Percentiles rank a stretch among this genome's conserved stretches.
Conservation (phyloP, 2,797 vertebrate species). For the Myotis vivesi region DNA sequence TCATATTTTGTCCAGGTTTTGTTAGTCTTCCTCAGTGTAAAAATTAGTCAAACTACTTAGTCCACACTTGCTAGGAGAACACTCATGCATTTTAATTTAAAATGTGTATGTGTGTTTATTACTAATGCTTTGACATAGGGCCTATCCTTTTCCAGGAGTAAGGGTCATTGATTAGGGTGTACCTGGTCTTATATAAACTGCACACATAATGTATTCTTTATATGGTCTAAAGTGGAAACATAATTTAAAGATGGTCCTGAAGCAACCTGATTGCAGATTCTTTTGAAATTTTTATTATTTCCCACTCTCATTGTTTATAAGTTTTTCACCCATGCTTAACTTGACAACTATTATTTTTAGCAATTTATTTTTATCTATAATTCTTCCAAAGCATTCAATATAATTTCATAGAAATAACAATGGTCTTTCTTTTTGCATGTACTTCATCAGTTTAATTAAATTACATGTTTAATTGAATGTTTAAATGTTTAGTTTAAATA, state of each 20-base stretch:
- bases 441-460: conserved; percentile 5
- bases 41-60: background rate
- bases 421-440: background rate
- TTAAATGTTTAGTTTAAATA: background rate
- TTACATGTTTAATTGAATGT: conserved; percentile 23
- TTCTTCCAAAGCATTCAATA: conserved; percentile 1
- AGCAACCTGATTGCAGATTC: background rate
- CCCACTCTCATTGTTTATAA: background rate
- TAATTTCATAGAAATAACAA: background rate
- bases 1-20: background rate
- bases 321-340: background rate
- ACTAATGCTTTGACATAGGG: background rate
- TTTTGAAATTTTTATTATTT: background rate
- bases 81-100: background rate
- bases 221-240: background rate
- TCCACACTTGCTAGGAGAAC: background rate
- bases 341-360: background rate
- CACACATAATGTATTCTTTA: background rate
- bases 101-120: background rate
- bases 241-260: background rate
- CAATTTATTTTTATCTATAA: background rate
- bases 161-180: background rate
- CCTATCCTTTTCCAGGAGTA: background rate
- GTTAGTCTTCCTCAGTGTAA: background rate
- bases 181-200: background rate